Base-by-base conservation (phyloP, 2,797 vertebrate genomes). In the Aeoliscus strigatus region DNA sequence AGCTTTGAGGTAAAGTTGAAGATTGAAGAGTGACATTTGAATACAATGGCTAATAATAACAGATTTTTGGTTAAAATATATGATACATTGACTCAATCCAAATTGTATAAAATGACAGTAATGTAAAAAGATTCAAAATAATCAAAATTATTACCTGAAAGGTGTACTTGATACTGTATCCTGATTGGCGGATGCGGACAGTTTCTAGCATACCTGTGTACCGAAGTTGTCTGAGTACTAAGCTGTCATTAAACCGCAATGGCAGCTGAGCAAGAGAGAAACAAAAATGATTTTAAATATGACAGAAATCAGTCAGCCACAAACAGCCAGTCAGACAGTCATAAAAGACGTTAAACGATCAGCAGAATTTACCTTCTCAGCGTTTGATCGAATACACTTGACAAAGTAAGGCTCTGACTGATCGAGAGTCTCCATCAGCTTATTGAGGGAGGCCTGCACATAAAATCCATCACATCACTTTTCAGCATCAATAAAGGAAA, bases 131-230 rank as follows among this genome's bases (percentile, higher is more conserved):
- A n/a, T n/a, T n/a, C n/a, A n/a, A n/a, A n/a, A n/a, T n/a, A n/a
- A n/a, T n/a, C n/a, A n/a, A n/a, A n/a, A n/a, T n/a, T n/a, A n/a
- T 64, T 60, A 97, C 95, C 94, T 94, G 90, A 75, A 97, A 95
- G 48, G 89, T 91, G 73, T 94, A 95, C 62, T 97, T 97, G 85
- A 90, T 91, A 83, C 92, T 93, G 87, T 98, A 98, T 56, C 95
- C 95, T 0, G 95, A 97, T 30, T 94, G 94, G 37, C 94, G 90
- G 62, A 98, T 98, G 50, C 90, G 89, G 57, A 98, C 94, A 0
- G 94, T 98, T 81, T 98, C 94, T 79, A 97, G 82, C 95, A 98
- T 98, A 2, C 95, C 95, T 0, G 94, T 97, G 75, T 98, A 97
- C 14, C 93, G 87, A 63, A 98, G 90, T 80, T 98, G 95, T 67